These are phyloP conservation scores for Lepidurus arcticus DNA, from an alignment of 1,140 invertebrate species.

Conservation along the genomic window DNA sequence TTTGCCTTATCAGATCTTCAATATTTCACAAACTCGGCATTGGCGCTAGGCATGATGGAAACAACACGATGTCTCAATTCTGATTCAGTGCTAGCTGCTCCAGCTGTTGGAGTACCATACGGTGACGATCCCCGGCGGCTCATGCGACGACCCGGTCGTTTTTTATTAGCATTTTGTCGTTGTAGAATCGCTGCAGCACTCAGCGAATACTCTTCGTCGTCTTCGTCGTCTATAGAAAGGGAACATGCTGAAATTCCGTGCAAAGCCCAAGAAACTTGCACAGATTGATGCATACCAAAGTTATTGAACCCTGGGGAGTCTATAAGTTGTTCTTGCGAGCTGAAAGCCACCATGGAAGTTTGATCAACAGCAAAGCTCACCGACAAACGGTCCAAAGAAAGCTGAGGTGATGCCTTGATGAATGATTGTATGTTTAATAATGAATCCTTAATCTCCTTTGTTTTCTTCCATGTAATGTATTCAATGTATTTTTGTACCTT, in stretches of 20 bases:
- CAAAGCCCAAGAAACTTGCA: not conserved
- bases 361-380: conserved; percentile 25
- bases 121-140: conserved; percentile 61
- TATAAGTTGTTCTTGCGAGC: not conserved
- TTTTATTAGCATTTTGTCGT: conserved; percentile 55
- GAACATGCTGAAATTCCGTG: not conserved
- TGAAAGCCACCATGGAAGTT: conserved; percentile 8
- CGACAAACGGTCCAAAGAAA: conserved; percentile 23
- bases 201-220: conserved; percentile 72
- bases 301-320: not conserved
- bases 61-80: conserved; percentile 16
- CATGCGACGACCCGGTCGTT: conserved; percentile 45
- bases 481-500: not conserved
- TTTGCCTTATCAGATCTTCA: not conserved
- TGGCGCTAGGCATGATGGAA: not conserved
- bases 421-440: not conserved
- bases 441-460: not conserved
- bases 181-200: conserved; percentile 74
- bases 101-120: conserved; percentile 53
- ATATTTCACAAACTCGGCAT: not conserved
- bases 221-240: conserved; percentile 51
- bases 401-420: not conserved
- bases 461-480: not conserved
- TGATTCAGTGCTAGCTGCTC: conserved; percentile 34
- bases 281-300: not conserved